Evolutionary conservation across 1,140 invertebrate species (phyloP).

Genomic region (Telenomus remus): DNA sequence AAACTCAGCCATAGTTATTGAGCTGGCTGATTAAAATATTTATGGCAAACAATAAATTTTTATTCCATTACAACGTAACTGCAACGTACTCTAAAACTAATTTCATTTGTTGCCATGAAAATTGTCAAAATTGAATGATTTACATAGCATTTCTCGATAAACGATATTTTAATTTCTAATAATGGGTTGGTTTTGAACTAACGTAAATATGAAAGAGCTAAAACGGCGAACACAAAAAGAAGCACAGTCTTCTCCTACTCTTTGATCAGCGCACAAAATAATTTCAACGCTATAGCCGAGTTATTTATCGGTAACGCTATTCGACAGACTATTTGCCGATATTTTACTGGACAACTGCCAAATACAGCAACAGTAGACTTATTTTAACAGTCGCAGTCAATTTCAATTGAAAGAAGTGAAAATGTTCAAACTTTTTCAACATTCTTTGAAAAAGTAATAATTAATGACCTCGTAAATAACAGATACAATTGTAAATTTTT

Average conservation of each 20-base stretch:
- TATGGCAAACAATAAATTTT: background rate
- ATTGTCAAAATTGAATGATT: slow-evolving; percentile 37
- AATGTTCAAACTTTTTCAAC: background rate
- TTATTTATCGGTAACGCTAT: slow-evolving; percentile 59
- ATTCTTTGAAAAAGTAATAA: background rate
- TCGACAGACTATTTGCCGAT: slow-evolving; percentile 49
- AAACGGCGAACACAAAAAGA: slow-evolving; percentile 53
- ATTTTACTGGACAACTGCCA: slow-evolving; percentile 55
- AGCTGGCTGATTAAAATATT: too few species aligned
- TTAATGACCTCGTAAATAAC: too few species aligned
- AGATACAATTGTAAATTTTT: too few species aligned
- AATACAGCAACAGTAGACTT: slow-evolving; percentile 53
- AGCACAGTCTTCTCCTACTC: slow-evolving; percentile 36
- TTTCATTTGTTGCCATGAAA: slow-evolving; percentile 16
- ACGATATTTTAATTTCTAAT: slow-evolving; percentile 45
- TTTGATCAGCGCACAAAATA: slow-evolving; percentile 58
- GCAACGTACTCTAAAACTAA: background rate
- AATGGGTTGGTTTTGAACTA: slow-evolving; percentile 44
- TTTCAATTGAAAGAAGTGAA: slow-evolving; percentile 27
- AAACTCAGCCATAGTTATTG: too few species aligned
- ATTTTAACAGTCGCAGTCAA: slow-evolving; percentile 46
- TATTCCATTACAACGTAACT: background rate
- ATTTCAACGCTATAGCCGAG: slow-evolving; percentile 49
- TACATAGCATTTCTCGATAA: slow-evolving; percentile 35
- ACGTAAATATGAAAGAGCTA: slow-evolving; percentile 54